Evolutionary conservation across 1,140 invertebrate genomes (phyloP).

Genomic region (Eupeodes corollae): DNA sequence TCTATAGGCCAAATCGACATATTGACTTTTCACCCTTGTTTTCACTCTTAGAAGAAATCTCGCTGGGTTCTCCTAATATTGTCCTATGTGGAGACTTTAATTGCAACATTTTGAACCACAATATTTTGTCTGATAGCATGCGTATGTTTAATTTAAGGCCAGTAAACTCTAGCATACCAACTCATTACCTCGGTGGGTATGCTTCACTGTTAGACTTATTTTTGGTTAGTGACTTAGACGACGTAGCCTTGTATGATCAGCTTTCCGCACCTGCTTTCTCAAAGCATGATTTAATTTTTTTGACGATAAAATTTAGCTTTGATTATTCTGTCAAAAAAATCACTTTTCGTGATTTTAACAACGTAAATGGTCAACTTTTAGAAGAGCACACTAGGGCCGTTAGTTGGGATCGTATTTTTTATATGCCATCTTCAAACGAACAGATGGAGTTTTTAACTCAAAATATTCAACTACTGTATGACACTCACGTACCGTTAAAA

Average conservation of each 20-base stretch:
- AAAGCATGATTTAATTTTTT: neutral
- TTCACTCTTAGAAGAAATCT: neutral
- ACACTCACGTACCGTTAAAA: neutral
- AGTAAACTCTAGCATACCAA: neutral
- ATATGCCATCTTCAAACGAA: neutral
- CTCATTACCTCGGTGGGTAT: neutral
- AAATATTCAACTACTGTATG: neutral
- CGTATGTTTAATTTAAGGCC: neutral
- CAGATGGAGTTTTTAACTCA: neutral
- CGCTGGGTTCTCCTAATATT: neutral
- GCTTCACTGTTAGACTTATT: neutral
- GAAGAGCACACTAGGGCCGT: neutral
- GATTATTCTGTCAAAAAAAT: too few relatives aligned
- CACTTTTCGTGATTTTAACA: too few relatives aligned
- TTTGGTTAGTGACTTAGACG: neutral
- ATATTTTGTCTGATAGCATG: neutral
- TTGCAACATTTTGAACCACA: neutral
- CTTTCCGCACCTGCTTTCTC: neutral
- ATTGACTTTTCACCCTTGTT: neutral
- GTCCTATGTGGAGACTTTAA: neutral
- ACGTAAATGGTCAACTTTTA: too few relatives aligned
- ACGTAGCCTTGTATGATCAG: neutral
- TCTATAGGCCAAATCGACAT: neutral
- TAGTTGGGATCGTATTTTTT: neutral
- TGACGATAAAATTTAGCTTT: neutral